Evolutionary conservation across 2,113 vertebrate species (phyloP), one percentile per base, ranked within the genome.

Genomic region (Condylura cristata): DNA sequence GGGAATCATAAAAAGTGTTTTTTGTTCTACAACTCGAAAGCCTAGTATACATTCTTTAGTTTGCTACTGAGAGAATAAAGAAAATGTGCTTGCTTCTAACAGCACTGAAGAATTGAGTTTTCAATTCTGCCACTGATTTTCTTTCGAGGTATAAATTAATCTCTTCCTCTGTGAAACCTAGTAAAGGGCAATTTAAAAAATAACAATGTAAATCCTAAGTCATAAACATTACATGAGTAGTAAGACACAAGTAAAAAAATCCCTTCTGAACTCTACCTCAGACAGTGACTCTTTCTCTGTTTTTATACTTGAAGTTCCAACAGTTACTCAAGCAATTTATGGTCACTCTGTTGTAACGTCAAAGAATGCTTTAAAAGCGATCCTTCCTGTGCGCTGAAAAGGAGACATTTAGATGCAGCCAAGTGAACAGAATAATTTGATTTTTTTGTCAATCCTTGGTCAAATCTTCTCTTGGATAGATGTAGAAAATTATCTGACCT

Each of bases 371-470:
- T 94, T 90, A 79, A 94, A 60, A 89, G 90, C 87, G 91, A 79
- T 90, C 72, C 44, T 88, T 92, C 81, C 88, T 93, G 71, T 82
- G 90, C 92, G 88, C 90, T 90, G 60, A 93, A 94, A 96, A 95
- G 78, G 63, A 97, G 92, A 95, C 85, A 96, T 93, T 97, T 95
- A 88, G 78, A 96, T 90, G 90, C 72, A 82, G 93, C 95, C 96
- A 97, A 96, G 61, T 91, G 61, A 96, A 95, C 81, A 93, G 95
- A 96, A 94, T 89, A 87, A 95, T 90, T 86, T 88, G 81, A 90
- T 93, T 87, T 90, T 95, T 91, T 72, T 87, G 74, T 90, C 61
- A 86, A 60, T 95, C 65, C 63, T 76, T 95, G 90, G 95, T 96
- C 90, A 95, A 85, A 95, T 82, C 86, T 96, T 90, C 56, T 95